Evolutionary conservation across 2,888 invertebrate genomes (phyloP), one percentile per base, ranked within the genome.

Genomic region (Synanthedon vespiformis): DNA sequence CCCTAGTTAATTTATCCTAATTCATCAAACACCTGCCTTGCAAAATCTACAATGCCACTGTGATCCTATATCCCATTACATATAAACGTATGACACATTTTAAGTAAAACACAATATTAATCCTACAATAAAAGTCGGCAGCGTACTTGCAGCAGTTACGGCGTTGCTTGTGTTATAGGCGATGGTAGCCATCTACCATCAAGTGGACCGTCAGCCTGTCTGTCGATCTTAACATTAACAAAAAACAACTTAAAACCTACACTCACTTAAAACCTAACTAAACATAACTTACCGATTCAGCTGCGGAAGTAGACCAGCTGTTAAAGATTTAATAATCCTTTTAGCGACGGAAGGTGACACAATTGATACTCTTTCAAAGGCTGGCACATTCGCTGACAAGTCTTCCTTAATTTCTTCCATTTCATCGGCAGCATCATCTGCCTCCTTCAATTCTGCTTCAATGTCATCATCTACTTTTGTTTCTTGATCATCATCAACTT

Each of bases 261-360:
- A 22, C 5, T 22, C 4, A 22, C 5, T 22, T 22, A 40, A 49
- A 51, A 4, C 22, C 22, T 22, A 5, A 22, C 22, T 22, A 22
- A 22, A 22, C 22, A 22, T 22, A 41, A 63, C 80, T 74, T 64
- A 89, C 70, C 92, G 90, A 71, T 95, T 93, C 1, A 98, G 80
- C 56, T 94, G 93, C 0, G 96, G 96, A 57, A 98, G 77, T 13
- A 98, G 82, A 49, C 91, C 90, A 22, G 89, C 89, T 6, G 92
- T 89, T 54, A 96, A 91, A 8, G 90, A 89, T 53, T 89, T 87
- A 52, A 95, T 91, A 4, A 97, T 92, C 64, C 92, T 90, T 52
- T 92, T 93, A 11, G 95, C 95, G 27, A 92, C 91, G 18, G 92
- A 92, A 6, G 90, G 91, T 3, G 92, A 90, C 4, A 95, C 86